These are phyloP conservation scores for Lydus trimaculatus DNA, from an alignment of 2,888 invertebrate genomes.

Conservation along the genomic window DNA sequence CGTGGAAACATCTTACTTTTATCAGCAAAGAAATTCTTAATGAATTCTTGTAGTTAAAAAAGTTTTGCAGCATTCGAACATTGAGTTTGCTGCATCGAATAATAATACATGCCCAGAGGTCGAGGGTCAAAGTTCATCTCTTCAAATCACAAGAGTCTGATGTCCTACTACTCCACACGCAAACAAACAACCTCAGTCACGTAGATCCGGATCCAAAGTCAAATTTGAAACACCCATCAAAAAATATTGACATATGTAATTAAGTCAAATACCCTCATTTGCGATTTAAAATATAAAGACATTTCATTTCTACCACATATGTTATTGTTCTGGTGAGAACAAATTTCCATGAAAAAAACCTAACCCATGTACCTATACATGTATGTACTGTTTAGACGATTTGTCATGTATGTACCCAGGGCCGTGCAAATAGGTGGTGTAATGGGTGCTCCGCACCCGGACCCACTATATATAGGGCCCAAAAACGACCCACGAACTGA, in stretches of 20 bases:
- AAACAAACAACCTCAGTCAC: slow-evolving; percentile 31
- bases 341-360: too few species aligned
- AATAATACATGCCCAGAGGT: slow-evolving; percentile 56
- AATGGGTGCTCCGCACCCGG: too few species aligned
- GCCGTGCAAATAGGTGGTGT: too few species aligned
- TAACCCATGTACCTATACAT: too few species aligned
- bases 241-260: neutral
- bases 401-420: too few species aligned
- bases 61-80: slow-evolving; percentile 60
- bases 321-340: too few species aligned
- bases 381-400: too few species aligned
- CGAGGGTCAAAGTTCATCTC: slow-evolving; percentile 56
- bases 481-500: too few species aligned
- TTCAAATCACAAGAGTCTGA: slow-evolving; percentile 44
- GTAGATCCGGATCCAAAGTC: slow-evolving; percentile 19
- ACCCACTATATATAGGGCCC: too few species aligned
- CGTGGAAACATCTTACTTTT: slow-evolving; percentile 60
- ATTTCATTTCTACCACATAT: too few species aligned
- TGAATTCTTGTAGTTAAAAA: slow-evolving; percentile 62
- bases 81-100: slow-evolving; percentile 59
- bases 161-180: slow-evolving; percentile 38
- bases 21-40: slow-evolving; percentile 61
- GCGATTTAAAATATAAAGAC: neutral
- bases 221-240: slow-evolving; percentile 21
- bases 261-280: neutral